Evolutionary conservation across 92 coral and sea anemone species (phyloP), one percentile per base, ranked within the genome.

Genomic region (Anthopleura xanthogrammica): DNA sequence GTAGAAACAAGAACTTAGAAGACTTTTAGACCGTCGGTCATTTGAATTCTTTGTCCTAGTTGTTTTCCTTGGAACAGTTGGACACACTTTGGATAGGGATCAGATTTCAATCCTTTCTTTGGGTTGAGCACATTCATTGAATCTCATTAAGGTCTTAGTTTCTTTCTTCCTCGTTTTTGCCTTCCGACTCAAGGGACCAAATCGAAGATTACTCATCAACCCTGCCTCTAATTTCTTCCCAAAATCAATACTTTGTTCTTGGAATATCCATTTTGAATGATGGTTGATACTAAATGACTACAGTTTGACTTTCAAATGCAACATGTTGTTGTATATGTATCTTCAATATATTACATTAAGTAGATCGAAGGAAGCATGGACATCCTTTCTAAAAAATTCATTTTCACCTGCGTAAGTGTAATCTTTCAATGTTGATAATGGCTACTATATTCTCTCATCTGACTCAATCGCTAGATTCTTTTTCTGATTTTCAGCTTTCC

Each of bases 301-400:
- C n/a, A 76, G 19, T 52, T 71, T 66, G 84, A 66, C 84, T 50
- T 78, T 29, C 36, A 12, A 3, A 62, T 40, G 75, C 46, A 68
- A 68, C 78, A 81, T 46, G 41, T 70, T 81, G 77, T 77, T 81
- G 66, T 71, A 23, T 66, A 17, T 46, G 66, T 71, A 48, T 66
- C 43, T 46, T 58, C 42, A 24, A 52, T 70, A 50, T 81, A 70
- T 81, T 70, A 70, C 77, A 56, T 81, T 41, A 81, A 81, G 84
- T 62, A 81, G 70, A 81, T 81, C 12, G 52, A 66, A 81, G 84
- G 84, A 81, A 81, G 70, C 84, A 81, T 54, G 13, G 84, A 81
- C 84, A 81, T 81, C 84, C 84, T 71, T 62, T 22, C 12, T 8
- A 16, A 29, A 68, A 68, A 36, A 68, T 68, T 48, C 43, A 39